A percentile compares a stretch with the other conserved stretches of the same genome.
Evolutionary conservation across 2,113 vertebrate genomes (phyloP).

Genomic region (Ia io): DNA sequence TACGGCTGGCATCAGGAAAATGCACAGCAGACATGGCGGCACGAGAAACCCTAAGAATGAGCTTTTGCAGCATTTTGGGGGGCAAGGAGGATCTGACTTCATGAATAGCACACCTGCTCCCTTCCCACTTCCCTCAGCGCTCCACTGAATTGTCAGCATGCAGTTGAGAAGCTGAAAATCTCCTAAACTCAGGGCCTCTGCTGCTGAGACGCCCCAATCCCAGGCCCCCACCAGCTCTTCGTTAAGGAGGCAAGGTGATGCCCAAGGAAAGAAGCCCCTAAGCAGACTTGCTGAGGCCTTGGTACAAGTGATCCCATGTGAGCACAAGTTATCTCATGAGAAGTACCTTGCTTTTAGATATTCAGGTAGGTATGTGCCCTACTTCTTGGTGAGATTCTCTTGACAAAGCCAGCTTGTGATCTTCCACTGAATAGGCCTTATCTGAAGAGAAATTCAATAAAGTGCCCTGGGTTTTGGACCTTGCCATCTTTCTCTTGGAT

Average conservation of each 20-base stretch:
- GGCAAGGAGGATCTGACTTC: neutral
- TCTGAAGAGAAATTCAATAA: neutral
- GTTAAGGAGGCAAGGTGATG: neutral
- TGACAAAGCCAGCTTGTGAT: neutral
- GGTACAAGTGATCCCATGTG: neutral
- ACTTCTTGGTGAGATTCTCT: neutral
- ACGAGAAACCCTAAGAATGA: neutral
- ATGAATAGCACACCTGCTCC: too few species aligned
- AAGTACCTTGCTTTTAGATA: neutral
- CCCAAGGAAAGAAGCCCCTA: neutral
- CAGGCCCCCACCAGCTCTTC: neutral
- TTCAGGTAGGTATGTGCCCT: neutral
- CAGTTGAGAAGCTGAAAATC: neutral
- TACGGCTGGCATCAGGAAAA: neutral
- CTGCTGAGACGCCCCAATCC: neutral
- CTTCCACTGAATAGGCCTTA: neutral
- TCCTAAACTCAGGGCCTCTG: neutral
- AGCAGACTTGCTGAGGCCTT: neutral
- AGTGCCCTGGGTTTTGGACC: neutral
- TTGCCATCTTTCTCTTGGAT: neutral
- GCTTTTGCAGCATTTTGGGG: neutral
- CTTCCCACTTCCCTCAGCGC: neutral
- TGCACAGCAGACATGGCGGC: accelerated
- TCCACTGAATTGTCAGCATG: neutral
- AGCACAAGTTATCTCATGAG: neutral